Conservation (phyloP, 2,113 vertebrate genomes). For the Marcusenius ussheri region DNA sequence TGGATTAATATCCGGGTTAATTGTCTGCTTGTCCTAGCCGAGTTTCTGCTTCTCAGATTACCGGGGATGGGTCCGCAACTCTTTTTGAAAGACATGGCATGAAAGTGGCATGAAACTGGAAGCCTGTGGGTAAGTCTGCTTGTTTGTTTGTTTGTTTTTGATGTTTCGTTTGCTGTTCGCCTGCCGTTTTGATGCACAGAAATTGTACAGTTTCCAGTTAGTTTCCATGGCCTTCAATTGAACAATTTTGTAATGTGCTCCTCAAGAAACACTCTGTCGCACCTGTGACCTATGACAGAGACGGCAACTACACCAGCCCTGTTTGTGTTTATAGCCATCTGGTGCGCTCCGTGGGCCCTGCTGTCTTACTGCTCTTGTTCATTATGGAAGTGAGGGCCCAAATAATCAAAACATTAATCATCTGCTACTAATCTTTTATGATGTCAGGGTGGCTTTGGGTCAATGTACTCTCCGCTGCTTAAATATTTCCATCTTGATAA, state of each 20-base stretch:
- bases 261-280: not conserved
- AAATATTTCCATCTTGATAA: not conserved
- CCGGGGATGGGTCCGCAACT: conserved; percentile 46
- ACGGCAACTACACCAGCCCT: not conserved
- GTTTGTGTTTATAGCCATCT: not conserved
- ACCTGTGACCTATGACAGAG: not conserved
- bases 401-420: not conserved
- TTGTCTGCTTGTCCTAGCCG: conserved; percentile 16
- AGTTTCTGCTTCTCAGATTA: conserved; percentile 54
- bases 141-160: not conserved
- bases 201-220: not conserved
- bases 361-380: not conserved
- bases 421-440: not conserved
- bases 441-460: not conserved
- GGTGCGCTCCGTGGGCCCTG: not conserved
- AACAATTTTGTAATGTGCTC: not conserved
- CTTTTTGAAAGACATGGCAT: conserved; percentile 46
- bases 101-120: conserved; percentile 65
- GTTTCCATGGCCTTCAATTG: not conserved
- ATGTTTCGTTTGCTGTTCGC: not conserved
- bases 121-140: conserved; percentile 54
- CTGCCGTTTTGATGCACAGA: not conserved
- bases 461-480: not conserved
- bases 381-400: not conserved
- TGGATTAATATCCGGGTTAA: conserved; percentile 50